Base-by-base conservation (phyloP, 2,113 vertebrate genomes). In the Leucopsar rothschildi region DNA sequence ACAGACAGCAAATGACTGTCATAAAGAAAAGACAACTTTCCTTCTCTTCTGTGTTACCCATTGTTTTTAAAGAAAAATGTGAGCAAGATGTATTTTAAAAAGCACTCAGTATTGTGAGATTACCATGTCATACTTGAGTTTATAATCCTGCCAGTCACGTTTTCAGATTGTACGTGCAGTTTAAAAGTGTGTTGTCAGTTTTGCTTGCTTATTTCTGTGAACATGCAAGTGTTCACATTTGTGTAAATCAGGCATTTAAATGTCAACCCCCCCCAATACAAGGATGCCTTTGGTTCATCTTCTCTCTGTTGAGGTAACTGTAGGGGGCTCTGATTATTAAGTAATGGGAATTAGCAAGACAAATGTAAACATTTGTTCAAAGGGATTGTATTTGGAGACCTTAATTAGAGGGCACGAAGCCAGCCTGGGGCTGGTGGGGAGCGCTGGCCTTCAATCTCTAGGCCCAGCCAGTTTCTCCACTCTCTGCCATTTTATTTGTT, bases 301-400 rank as follows among this genome's bases (percentile, higher is more conserved):
- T 92, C 63, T 42, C n/a, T 0, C 0, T 60, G 60, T 68, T 52
- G 69, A 91, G 49, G 90, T 90, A 92, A 86, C 80, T 91, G 33
- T 70, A 88, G 68, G 40, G 86, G 45, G 57, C 59, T 87, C 81
- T 91, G 80, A 72, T 88, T 91, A 87, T 79, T 92, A 93, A 90
- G 63, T 86, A 81, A 89, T 82, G 84, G 80, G 53, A 86, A 90
- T 94, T 96, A 97, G 87, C 66, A 94, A 90, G 92, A 95, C 79
- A 96, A 95, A 96, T 87, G 95, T 79, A 95, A 94, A 95, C 92
- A 96, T 81, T 95, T 95, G 86, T 97, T 96, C 95, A 96, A 96
- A 96, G 89, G 49, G 45, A 44, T 92, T 95, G 82, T 83, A 78
- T 49, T 94, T 92, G 61, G 72, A 81, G 82, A 52, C 42, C 78